Evolutionary conservation across 2,113 vertebrate species (phyloP).

Genomic region (Benthochromis sp.): DNA sequence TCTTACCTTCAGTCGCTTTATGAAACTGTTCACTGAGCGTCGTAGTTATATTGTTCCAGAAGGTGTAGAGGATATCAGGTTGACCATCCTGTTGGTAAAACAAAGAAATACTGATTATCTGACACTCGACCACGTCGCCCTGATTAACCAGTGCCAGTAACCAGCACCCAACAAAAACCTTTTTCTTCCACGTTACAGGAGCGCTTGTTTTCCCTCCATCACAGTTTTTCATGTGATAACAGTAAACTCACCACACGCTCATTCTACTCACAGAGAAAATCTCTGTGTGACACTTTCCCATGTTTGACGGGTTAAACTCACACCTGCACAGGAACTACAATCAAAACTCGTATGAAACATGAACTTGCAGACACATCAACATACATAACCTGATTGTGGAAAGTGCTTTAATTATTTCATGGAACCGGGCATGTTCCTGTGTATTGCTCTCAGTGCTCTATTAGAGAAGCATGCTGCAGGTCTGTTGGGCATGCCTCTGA

Average conservation of each 20-base stretch:
- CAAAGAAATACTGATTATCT: not conserved
- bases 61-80: slow-evolving; percentile 86
- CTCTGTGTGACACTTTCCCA: not conserved
- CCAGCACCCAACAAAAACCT: not conserved
- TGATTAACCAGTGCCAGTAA: not conserved
- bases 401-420: too few relatives aligned
- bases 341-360: not conserved
- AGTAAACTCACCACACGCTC: not conserved
- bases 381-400: not conserved
- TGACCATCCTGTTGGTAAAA: slow-evolving; percentile 78
- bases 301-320: not conserved
- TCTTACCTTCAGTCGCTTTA: slow-evolving; percentile 84
- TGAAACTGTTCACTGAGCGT: slow-evolving; percentile 86
- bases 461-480: not conserved
- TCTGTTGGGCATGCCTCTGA: not conserved
- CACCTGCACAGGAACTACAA: not conserved
- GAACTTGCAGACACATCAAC: not conserved
- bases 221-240: not conserved
- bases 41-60: slow-evolving; percentile 88
- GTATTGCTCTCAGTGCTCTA: not conserved
- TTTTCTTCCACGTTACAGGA: not conserved
- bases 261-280: not conserved
- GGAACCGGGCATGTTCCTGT: too few relatives aligned
- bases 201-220: not conserved
- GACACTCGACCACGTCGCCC: not conserved